These are phyloP conservation scores for Threskiornis aethiopicus DNA, from an alignment of 2,797 vertebrate genomes.

Conservation along the genomic window DNA sequence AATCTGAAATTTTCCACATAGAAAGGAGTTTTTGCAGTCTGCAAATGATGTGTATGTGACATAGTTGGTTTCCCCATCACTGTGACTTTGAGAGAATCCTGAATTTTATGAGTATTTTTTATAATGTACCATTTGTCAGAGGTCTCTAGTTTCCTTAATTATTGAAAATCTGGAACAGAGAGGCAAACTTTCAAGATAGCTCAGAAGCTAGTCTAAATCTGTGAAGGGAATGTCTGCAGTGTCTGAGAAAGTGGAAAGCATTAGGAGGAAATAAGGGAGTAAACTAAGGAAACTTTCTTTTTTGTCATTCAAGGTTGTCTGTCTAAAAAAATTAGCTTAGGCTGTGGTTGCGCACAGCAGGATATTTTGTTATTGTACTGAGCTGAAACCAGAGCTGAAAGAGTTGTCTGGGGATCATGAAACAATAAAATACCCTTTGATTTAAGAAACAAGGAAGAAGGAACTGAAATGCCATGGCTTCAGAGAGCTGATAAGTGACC, in stretches of 20 bases:
- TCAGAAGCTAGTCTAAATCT: not conserved
- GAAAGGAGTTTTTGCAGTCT: not conserved
- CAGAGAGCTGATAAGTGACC: not conserved
- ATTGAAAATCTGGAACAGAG: not conserved
- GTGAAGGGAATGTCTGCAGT: not conserved
- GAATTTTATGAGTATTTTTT: not conserved
- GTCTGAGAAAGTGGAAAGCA: not conserved
- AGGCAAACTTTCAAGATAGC: not conserved
- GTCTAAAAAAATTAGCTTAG: not conserved
- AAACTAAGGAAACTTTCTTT: not conserved
- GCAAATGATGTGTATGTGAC: not conserved
- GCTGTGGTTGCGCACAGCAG: not conserved
- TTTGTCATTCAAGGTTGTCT: not conserved
- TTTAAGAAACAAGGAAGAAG: not conserved
- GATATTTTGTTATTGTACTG: not conserved
- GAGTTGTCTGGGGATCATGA: not conserved
- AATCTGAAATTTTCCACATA: not conserved
- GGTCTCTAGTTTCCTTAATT: not conserved
- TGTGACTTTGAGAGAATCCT: not conserved
- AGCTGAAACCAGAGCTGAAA: not conserved
- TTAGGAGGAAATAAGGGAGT: not conserved
- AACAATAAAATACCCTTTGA: not conserved
- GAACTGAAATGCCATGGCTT: not conserved
- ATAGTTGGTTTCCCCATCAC: not conserved
- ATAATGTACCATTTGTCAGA: not conserved